Percentiles rank a stretch among this genome's conserved stretches.
These are phyloP conservation scores for Drosophila leontia DNA, from an alignment of 1,140 invertebrate genomes.

Conservation along the genomic window DNA sequence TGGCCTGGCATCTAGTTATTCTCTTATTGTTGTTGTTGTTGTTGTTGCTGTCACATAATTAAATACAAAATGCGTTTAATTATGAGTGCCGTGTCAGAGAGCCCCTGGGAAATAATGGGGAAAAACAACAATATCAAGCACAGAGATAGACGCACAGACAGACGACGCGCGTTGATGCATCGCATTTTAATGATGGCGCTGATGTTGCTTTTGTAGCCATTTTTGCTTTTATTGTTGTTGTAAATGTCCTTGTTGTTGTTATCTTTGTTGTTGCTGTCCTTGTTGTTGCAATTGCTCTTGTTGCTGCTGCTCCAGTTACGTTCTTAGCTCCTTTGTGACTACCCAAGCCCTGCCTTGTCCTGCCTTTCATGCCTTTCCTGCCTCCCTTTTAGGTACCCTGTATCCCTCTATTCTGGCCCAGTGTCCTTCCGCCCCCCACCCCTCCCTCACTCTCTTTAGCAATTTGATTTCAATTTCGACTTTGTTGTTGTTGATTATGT, in stretches of 20 bases:
- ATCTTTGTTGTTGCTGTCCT: constrained; percentile 5
- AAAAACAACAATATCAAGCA: constrained; percentile 34
- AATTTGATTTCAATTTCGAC: constrained; percentile 68
- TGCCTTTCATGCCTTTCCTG: not conserved
- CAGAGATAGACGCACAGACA: constrained; percentile 7
- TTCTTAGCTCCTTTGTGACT: constrained; percentile 11
- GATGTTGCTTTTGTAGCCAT: not conserved
- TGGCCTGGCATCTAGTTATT: not conserved
- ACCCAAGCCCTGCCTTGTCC: not conserved
- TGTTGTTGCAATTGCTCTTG: constrained; percentile 21
- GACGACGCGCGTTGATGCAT: constrained; percentile 44
- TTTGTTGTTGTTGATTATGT: constrained; percentile 54
- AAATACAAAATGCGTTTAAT: constrained; percentile 64
- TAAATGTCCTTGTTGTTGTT: not conserved
- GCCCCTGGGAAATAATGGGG: constrained; percentile 49
- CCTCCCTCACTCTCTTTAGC: constrained; percentile 29
- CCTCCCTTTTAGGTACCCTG: not conserved
- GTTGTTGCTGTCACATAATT: constrained; percentile 46
- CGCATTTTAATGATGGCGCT: constrained; percentile 51
- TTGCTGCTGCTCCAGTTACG: constrained; percentile 17
- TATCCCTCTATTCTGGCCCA: not conserved
- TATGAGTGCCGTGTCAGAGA: constrained; percentile 53
- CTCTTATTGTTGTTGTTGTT: not conserved
- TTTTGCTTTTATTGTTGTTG: not conserved
- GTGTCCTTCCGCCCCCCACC: not conserved